These are phyloP conservation scores for Entelurus aequoreus DNA, from an alignment of 2,113 vertebrate species.

Conservation along the genomic window DNA sequence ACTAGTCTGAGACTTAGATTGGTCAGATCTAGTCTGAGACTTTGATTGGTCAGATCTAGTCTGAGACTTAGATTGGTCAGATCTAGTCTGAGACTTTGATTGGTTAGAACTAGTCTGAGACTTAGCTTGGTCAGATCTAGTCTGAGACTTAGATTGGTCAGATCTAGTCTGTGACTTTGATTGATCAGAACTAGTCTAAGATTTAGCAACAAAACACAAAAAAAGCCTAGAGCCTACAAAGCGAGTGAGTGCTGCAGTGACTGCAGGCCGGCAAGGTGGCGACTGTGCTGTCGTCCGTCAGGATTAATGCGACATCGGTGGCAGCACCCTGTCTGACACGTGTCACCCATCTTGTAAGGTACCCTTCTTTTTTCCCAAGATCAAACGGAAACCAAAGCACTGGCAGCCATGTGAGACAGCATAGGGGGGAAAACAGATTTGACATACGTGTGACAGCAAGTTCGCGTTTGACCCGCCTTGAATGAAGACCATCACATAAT, in stretches of 20 bases:
- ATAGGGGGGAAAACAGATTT: background rate
- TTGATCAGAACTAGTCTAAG: no score
- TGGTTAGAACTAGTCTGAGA: no score
- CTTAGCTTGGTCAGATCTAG: no score
- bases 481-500: background rate
- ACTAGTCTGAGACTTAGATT: no score
- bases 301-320: constrained; percentile 42
- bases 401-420: constrained; percentile 23
- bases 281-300: constrained; percentile 27
- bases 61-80: no score
- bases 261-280: background rate
- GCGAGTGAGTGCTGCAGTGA: background rate
- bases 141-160: no score
- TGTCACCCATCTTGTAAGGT: constrained; percentile 27
- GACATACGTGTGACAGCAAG: background rate
- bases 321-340: constrained; percentile 43
- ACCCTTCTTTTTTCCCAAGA: constrained; percentile 14
- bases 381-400: constrained; percentile 16
- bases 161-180: no score
- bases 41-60: no score
- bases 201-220: no score
- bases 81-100: no score
- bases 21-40: no score
- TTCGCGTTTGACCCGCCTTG: background rate
- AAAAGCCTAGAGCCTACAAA: no score